phyloP scores from a whole-genome alignment of 1,140 invertebrate species.

The Tetramorium simillimum region DNA sequence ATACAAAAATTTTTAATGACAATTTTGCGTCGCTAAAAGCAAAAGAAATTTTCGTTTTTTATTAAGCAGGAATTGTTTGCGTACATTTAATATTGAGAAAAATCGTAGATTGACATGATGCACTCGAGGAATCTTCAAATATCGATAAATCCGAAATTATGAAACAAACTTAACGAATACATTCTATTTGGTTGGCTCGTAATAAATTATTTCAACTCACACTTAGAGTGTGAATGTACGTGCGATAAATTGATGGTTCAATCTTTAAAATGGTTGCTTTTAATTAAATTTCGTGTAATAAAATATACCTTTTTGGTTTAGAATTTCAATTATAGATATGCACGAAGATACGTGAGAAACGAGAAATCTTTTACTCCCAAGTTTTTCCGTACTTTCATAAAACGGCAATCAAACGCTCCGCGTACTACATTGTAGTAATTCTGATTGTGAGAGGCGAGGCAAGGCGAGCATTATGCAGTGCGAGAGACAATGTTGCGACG shows the following conservation, averaged over 20 bases:
- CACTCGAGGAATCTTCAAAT: background rate
- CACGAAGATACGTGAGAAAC: background rate
- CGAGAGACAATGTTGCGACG: conserved; percentile 41
- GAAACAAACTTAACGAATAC: background rate
- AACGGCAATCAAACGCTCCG: background rate
- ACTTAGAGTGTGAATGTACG: background rate
- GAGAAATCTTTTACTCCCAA: background rate
- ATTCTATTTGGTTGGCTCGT: background rate
- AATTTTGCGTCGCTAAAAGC: background rate
- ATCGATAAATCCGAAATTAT: background rate
- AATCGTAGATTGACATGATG: background rate
- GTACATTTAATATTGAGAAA: background rate
- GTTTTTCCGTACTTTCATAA: background rate
- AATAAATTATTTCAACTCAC: background rate
- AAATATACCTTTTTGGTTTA: background rate
- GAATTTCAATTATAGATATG: background rate
- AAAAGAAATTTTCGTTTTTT: no score
- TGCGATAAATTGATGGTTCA: background rate
- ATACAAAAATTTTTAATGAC: background rate
- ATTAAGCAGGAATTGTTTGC: background rate
- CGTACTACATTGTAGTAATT: background rate
- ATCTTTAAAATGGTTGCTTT: background rate
- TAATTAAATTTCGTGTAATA: background rate
- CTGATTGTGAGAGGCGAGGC: background rate
- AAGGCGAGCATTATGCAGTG: conserved; percentile 5